Percentiles rank a stretch among this genome's conserved stretches.
These are phyloP conservation scores for Pristionchus exspectatus DNA, from an alignment of 2,888 invertebrate species.

Conservation along the genomic window DNA sequence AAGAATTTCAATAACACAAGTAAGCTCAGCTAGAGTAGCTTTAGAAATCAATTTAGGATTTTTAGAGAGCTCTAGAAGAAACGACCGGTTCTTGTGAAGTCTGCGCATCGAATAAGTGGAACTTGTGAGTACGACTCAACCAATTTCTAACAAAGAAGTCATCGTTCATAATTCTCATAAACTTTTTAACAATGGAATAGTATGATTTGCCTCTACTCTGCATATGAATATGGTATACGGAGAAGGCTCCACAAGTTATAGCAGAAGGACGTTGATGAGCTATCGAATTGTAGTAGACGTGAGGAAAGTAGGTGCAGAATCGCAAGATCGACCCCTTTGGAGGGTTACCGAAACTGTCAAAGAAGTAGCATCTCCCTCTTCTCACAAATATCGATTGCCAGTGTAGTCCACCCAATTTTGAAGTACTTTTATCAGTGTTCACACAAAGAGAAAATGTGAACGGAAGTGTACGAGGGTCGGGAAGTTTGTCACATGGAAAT, in stretches of 20 bases:
- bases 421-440: too few species aligned
- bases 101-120: slow-evolving; percentile 20
- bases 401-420: neutral
- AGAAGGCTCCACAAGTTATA: neutral
- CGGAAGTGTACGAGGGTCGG: neutral
- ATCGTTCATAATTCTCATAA: neutral
- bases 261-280: neutral
- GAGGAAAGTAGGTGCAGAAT: neutral
- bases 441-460: neutral
- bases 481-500: slow-evolving; percentile 23
- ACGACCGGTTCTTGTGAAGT: slow-evolving; percentile 18
- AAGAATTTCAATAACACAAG: slow-evolving; percentile 18
- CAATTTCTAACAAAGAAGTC: neutral
- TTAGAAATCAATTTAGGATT: slow-evolving; percentile 26
- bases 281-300: neutral
- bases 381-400: slow-evolving; percentile 36
- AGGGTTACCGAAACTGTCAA: neutral
- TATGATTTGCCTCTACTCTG: slow-evolving; percentile 3
- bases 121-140: neutral
- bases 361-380: neutral
- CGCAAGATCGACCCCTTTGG: neutral
- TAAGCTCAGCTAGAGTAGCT: neutral
- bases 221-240: slow-evolving; percentile 10
- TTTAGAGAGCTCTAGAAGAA: neutral
- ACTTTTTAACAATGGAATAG: neutral